Evolutionary conservation across 2,888 invertebrate genomes (phyloP).

Genomic region (Rugalucina vietnamica): DNA sequence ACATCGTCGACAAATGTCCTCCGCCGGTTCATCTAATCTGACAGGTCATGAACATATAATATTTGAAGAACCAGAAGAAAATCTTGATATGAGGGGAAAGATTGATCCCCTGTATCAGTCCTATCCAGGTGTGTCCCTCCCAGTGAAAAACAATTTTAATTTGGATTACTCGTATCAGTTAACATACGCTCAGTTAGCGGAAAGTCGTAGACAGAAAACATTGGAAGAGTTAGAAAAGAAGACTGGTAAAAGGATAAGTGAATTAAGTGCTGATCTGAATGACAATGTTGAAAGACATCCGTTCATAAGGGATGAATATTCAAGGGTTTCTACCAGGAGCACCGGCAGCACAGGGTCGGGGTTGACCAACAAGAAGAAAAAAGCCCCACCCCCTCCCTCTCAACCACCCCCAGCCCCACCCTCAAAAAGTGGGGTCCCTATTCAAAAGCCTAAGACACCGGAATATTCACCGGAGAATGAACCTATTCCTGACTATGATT

Average conservation of each 20-base stretch:
- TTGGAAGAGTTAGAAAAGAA: slow-evolving; percentile 69
- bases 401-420: slow-evolving; percentile 55
- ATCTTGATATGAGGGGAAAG: slow-evolving; percentile 57
- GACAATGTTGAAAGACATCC: slow-evolving; percentile 63
- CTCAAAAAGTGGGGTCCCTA: slow-evolving; percentile 27
- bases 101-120: slow-evolving; percentile 69
- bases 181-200: slow-evolving; percentile 79
- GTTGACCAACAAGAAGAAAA: slow-evolving; percentile 75
- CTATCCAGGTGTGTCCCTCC: slow-evolving; percentile 71
- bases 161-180: slow-evolving; percentile 75
- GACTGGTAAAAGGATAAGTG: slow-evolving; percentile 71
- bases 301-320: slow-evolving; percentile 62
- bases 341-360: slow-evolving; percentile 65
- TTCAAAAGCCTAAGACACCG: slow-evolving; percentile 26
- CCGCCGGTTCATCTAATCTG: slow-evolving; percentile 64
- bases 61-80: slow-evolving; percentile 75
- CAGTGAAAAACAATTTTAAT: slow-evolving; percentile 75
- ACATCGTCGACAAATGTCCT: slow-evolving; percentile 70
- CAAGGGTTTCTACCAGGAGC: slow-evolving; percentile 65
- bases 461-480: slow-evolving; percentile 60
- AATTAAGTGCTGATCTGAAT: slow-evolving; percentile 68
- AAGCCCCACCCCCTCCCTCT: slow-evolving; percentile 74
- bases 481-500: slow-evolving; percentile 75
- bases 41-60: slow-evolving; percentile 70
- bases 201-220: slow-evolving; percentile 73